Evolutionary conservation across 1,140 invertebrate genomes (phyloP).

Genomic region (Zeugodacus cucurbitae): DNA sequence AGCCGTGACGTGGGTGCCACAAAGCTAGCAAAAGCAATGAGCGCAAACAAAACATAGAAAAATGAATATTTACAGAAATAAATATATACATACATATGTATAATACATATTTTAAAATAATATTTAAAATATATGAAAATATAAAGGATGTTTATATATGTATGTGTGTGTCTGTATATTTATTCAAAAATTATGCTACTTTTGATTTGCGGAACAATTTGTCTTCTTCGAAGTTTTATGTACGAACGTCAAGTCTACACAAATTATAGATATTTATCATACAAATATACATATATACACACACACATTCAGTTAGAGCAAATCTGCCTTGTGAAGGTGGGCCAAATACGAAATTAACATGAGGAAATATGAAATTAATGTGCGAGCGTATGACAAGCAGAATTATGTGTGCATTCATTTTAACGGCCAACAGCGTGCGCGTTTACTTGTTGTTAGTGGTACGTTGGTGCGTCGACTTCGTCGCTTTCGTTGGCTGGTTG

Average conservation of each 20-base stretch:
- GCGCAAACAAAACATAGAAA: neutral
- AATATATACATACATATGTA: neutral
- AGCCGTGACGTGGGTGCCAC: neutral
- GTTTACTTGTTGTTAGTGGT: neutral
- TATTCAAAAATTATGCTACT: neutral
- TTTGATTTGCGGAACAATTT: neutral
- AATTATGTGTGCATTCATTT: slow-evolving; percentile 24
- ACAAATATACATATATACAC: neutral
- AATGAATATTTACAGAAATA: neutral
- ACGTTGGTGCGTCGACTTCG: neutral
- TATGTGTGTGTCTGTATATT: neutral
- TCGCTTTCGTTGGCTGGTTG: neutral
- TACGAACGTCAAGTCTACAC: neutral
- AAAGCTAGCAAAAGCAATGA: neutral
- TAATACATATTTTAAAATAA: neutral
- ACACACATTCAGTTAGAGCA: neutral
- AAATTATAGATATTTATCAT: neutral
- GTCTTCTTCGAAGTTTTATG: neutral
- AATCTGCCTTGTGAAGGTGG: neutral
- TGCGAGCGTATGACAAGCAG: slow-evolving; percentile 15
- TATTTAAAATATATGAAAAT: too few relatives aligned
- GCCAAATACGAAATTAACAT: neutral
- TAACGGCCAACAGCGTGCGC: neutral
- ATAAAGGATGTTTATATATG: too few relatives aligned
- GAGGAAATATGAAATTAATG: slow-evolving; percentile 37